A percentile compares a stretch with the other conserved stretches of the same genome.
Evolutionary conservation across 2,888 invertebrate genomes (phyloP).

Genomic region (Tenthredo notha): DNA sequence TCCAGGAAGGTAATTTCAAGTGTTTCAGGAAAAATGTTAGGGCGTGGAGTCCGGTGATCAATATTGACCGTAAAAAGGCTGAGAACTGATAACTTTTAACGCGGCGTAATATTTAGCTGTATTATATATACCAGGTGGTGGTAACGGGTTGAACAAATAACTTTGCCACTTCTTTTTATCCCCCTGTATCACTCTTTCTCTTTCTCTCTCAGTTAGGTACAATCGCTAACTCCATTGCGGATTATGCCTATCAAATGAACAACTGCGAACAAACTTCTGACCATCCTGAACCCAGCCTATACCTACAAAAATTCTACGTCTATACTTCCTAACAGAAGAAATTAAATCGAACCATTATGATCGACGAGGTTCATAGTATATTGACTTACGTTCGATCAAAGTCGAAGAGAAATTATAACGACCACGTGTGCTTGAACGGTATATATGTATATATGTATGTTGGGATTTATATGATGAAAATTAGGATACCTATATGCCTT

Average conservation of each 20-base stretch:
- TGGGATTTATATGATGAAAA: not conserved
- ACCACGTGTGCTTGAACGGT: slow-evolving; percentile 15
- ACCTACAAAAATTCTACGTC: not conserved
- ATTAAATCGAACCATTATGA: slow-evolving; percentile 35
- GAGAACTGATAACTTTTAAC: slow-evolving; percentile 36
- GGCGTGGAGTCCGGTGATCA: slow-evolving; percentile 1
- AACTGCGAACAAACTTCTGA: slow-evolving; percentile 28
- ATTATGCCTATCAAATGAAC: slow-evolving; percentile 26
- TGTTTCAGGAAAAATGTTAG: slow-evolving; percentile 17
- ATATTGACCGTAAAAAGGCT: slow-evolving; percentile 35
- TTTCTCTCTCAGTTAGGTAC: not conserved
- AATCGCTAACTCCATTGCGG: not conserved
- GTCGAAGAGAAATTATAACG: not conserved
- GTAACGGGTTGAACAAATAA: slow-evolving; percentile 32
- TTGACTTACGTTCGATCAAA: slow-evolving; percentile 44
- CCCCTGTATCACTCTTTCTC: too few species aligned
- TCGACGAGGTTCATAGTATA: slow-evolving; percentile 36
- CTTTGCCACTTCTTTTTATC: not conserved
- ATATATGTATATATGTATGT: not conserved
- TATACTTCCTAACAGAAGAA: not conserved
- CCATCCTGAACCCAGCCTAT: not conserved
- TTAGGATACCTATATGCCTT: not conserved
- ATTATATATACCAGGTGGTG: slow-evolving; percentile 30
- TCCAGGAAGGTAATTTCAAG: slow-evolving; percentile 19
- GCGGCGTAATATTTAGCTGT: not conserved